Conservation (phyloP, 2,113 vertebrate genomes). For the Taurulus bubalis region DNA sequence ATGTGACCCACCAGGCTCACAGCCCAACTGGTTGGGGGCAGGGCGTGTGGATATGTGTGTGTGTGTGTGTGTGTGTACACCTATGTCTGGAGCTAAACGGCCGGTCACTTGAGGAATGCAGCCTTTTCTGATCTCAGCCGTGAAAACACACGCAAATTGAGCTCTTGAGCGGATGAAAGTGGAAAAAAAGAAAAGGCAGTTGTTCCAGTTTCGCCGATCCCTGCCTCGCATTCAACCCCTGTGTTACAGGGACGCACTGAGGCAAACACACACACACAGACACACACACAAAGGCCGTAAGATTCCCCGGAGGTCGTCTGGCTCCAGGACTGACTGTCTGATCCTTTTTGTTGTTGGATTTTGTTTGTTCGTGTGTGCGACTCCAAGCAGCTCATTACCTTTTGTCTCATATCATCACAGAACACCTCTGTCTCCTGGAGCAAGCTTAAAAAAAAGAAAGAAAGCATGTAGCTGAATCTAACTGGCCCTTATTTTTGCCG, state of each 20-base stretch:
- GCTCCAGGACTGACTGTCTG: conserved; percentile 25
- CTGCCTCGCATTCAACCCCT: conserved; percentile 7
- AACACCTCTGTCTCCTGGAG: conserved; percentile 14
- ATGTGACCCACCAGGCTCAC: conserved; percentile 74
- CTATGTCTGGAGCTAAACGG: conserved; percentile 62
- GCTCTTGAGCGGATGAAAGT: conserved; percentile 7
- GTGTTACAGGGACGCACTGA: neutral
- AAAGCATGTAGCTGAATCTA: neutral
- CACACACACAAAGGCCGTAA: conserved; percentile 26
- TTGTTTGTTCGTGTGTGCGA: conserved; percentile 17
- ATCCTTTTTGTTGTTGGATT: conserved; percentile 32
- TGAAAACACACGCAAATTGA: conserved; percentile 36
- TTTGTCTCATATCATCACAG: conserved; percentile 46
- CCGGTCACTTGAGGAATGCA: conserved; percentile 59
- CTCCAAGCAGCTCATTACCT: conserved; percentile 49
- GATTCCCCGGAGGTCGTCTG: conserved; percentile 47
- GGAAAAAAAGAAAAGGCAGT: conserved; percentile 24
- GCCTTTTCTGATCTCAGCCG: conserved; percentile 35
- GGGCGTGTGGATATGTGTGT: conserved; percentile 37
- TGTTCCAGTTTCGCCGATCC: conserved; percentile 35
- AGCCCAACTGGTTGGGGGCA: conserved; percentile 63
- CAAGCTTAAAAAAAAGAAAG: neutral
- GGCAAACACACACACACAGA: conserved; percentile 37
- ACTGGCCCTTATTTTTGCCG: conserved; percentile 25
- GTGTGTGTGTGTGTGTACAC: conserved; percentile 40